Conservation (phyloP, 2,113 vertebrate genomes). For the Mobula birostris region DNA sequence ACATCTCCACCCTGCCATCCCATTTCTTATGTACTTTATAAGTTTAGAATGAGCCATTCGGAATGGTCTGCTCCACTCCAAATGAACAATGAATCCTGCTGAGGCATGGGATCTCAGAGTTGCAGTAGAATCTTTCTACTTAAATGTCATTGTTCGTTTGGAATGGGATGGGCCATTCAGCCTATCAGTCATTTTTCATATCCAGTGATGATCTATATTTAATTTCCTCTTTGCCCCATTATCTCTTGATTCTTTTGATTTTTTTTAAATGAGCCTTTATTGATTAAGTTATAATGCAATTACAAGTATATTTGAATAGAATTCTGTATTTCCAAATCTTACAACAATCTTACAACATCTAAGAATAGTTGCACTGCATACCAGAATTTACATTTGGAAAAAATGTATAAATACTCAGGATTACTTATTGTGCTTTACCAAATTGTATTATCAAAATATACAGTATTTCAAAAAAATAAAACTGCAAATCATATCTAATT, state of each 20-base stretch:
- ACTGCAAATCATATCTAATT: neutral
- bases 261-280: too few relatives aligned
- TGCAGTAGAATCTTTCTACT: neutral
- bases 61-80: too few relatives aligned
- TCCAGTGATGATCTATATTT: too few relatives aligned
- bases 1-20: too few relatives aligned
- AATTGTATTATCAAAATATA: neutral
- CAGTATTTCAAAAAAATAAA: neutral
- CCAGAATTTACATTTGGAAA: neutral
- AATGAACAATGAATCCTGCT: neutral
- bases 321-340: neutral
- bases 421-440: neutral
- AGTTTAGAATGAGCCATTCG: neutral
- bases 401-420: neutral
- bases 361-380: neutral
- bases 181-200: too few relatives aligned
- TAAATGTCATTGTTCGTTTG: too few relatives aligned
- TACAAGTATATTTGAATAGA: neutral
- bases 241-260: too few relatives aligned
- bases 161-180: too few relatives aligned
- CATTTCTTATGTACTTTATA: too few relatives aligned
- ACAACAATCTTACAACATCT: neutral
- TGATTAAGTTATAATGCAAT: neutral
- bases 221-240: too few relatives aligned
- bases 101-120: neutral